phyloP scores from a whole-genome alignment of 2,113 vertebrate genomes.

The Dipodomys stephensi region DNA sequence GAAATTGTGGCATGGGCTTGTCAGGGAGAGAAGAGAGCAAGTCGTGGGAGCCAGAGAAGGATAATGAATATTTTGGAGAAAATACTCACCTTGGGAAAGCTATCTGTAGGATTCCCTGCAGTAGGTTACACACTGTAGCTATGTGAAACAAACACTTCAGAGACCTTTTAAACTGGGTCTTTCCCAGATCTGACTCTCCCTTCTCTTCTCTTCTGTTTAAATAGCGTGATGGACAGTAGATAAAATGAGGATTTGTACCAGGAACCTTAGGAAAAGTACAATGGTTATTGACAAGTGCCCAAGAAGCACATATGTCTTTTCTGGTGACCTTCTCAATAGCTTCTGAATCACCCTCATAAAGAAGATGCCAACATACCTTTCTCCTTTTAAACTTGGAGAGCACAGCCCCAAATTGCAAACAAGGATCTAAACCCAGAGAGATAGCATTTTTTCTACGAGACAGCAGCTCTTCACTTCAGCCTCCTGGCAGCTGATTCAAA shows the following conservation, averaged over 20 bases:
- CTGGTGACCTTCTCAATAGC: constrained; percentile 5
- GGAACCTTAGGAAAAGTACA: constrained; percentile 18
- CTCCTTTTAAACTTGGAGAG: constrained; percentile 29
- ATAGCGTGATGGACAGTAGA: constrained; percentile 9
- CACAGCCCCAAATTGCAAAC: background rate
- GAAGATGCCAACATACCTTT: constrained; percentile 54
- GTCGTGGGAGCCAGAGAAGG: background rate
- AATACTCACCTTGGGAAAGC: constrained; percentile 53
- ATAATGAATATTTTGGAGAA: constrained; percentile 42
- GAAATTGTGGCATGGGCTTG: constrained; percentile 63
- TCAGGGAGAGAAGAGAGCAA: constrained; percentile 10
- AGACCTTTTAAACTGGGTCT: background rate
- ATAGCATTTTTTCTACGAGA: background rate
- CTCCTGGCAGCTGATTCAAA: background rate
- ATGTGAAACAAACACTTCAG: background rate
- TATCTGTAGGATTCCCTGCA: constrained; percentile 43
- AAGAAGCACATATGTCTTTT: constrained; percentile 41
- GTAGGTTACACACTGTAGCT: background rate
- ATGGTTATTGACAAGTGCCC: background rate
- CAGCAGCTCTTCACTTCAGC: background rate
- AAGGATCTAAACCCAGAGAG: background rate
- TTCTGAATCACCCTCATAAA: constrained; percentile 73
- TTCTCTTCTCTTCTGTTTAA: constrained; percentile 7
- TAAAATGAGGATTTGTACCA: background rate
- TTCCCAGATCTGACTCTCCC: background rate